Conservation (phyloP, 2,113 vertebrate genomes). For the Atlantisia rogersi region DNA sequence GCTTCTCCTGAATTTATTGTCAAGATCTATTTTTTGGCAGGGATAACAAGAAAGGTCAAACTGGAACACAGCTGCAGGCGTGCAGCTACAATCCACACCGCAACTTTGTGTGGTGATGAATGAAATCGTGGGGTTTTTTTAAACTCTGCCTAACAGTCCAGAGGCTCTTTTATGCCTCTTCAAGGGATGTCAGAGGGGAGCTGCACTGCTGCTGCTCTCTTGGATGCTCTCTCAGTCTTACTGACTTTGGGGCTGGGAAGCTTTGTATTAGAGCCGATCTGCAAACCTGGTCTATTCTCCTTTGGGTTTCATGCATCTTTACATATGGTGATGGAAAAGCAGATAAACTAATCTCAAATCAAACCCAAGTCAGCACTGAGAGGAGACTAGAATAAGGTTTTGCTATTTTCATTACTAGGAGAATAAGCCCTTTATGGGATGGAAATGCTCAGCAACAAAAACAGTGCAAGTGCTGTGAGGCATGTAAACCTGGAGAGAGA, state of each 20-base stretch:
- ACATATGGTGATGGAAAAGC: slow-evolving; percentile 21
- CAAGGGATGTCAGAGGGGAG: background rate
- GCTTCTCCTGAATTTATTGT: slow-evolving; percentile 31
- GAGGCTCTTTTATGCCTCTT: slow-evolving; percentile 38
- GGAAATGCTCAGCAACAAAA: background rate
- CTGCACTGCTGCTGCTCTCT: background rate
- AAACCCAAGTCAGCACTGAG: background rate
- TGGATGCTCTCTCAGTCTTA: background rate
- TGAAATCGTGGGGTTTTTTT: background rate
- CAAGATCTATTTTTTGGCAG: slow-evolving; percentile 48
- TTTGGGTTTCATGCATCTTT: background rate
- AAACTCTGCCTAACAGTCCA: background rate
- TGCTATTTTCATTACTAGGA: background rate
- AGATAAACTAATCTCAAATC: background rate
- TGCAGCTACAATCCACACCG: background rate
- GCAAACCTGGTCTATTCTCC: slow-evolving; percentile 5
- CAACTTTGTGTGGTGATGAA: slow-evolving; percentile 34
- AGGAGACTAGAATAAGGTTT: background rate
- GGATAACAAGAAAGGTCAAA: slow-evolving; percentile 28
- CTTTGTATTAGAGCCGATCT: slow-evolving; percentile 7
- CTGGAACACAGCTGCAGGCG: slow-evolving; percentile 54
- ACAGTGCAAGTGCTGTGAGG: background rate
- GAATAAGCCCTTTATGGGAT: background rate
- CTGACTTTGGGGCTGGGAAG: background rate
- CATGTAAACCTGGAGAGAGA: background rate